Conservation (phyloP, 2,888 invertebrate genomes). For the Megamerina dolium region DNA sequence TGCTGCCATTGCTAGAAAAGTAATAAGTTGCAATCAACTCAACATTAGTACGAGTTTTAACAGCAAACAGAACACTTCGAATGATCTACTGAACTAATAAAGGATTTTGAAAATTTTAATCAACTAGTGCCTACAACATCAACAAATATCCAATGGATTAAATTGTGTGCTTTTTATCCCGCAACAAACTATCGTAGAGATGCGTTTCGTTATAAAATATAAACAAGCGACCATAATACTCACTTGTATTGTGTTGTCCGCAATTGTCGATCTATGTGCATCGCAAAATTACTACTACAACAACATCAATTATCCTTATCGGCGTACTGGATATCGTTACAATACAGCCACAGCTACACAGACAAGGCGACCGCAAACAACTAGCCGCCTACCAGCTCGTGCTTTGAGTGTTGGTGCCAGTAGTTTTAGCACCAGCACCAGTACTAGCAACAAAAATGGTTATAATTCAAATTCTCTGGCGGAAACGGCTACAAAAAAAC, state of each 20-base stretch:
- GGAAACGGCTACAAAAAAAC: not conserved
- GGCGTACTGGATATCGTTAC: conserved; percentile 3
- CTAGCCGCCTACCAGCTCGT: not conserved
- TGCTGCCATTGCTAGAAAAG: conserved; percentile 7
- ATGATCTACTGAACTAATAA: not conserved
- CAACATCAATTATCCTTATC: not conserved
- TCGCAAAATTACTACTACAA: conserved; percentile 21
- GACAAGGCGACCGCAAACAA: not conserved
- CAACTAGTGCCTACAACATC: conserved; percentile 1
- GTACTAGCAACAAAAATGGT: not conserved
- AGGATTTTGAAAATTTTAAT: not conserved
- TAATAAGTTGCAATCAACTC: conserved; percentile 21
- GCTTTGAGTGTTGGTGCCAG: not conserved
- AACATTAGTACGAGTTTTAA: conserved; percentile 19
- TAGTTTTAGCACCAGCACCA: not conserved
- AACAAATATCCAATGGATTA: conserved; percentile 1
- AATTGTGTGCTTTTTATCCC: not conserved
- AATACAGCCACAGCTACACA: conserved; percentile 2
- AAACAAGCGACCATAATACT: not conserved
- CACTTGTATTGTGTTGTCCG: conserved; percentile 19
- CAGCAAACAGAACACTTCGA: conserved; percentile 17
- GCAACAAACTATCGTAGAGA: not conserved
- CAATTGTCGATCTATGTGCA: conserved; percentile 17
- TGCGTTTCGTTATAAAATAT: not conserved
- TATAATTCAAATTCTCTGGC: too few species aligned